Base-by-base conservation (phyloP, 2,797 vertebrate species). In the Bovichtus variegatus region DNA sequence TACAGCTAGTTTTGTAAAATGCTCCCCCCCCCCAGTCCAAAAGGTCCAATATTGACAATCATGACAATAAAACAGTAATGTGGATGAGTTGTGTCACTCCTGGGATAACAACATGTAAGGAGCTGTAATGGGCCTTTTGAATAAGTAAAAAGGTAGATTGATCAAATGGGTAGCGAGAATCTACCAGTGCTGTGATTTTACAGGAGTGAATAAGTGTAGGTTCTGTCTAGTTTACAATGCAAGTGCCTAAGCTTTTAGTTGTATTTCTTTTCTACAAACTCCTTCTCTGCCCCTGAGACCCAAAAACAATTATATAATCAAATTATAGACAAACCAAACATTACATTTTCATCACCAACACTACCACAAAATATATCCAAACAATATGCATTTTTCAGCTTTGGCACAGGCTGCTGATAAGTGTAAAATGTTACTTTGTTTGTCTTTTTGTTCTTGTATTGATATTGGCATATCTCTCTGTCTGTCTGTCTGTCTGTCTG, bases 221-320 rank as follows among this genome's bases (percentile, higher is more conserved):
- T 87, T 89, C 66, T 78, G 88, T 87, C 88, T 76, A 75, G 50
- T 88, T 91, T 85, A 89, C 64, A 85, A 86, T 79, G 84, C 90
- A 95, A 95, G 94, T 95, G 94, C 94, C 93, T 89, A 82, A 54
- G 59, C 78, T 91, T 88, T 87, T 38, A 78, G 73, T 72, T 86
- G 40, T 77, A 54, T 47, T 49, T 15, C 21, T 80, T 81, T 84
- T 77, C 80, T 43, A 87, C 76, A 85, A 85, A 78, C 68, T 78
- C 76, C 58, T 83, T 79, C 74, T 71, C 66, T 40, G 66, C 74
- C 82, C 83, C 81, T 84, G 82, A 92, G 84, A 87, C 81, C 82
- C 84, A 47, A 83, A 89, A 80, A 84, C 78, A 84, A 88, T 29
- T 68, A 78, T 78, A 80, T 83, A 76, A 81, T 87, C 87, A 89